Evolutionary conservation across 92 coral and sea anemone genomes (phyloP), one percentile per base, ranked within the genome.

Genomic region (Anthopleura xanthogrammica): DNA sequence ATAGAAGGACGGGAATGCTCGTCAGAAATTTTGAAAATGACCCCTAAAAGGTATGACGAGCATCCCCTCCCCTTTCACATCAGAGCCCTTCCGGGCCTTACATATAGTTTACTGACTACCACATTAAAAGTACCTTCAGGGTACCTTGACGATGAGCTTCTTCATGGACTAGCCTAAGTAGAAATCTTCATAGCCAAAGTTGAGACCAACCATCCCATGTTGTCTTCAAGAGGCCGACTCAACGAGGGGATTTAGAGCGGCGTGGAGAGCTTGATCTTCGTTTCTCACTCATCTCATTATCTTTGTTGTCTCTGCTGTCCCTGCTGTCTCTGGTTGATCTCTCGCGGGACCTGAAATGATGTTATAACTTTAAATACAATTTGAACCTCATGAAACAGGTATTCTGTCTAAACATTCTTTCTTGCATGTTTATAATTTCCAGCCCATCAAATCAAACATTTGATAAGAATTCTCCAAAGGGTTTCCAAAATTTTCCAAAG

Each of bases 321-420:
- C 87, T 88, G 60, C 60, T 87, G 66, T 90, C 89, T 56, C 66
- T 60, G 46, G 20, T 56, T 7, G 86, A 72, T 50, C 89, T 86
- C 64, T 86, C 94, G 16, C 87, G 91, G 83, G 94, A 90, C 91
- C 94, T 90, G 91, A 79, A 71, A 77, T 16, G 56, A 36, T 42
- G 73, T 24, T 46, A 50, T 42, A 5, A 17, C 55, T 19, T 65
- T 80, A 80, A 65, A 80, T 80, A 57, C 2, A 41, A 19, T 79
- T 42, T 9, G 52, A 58, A 64, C 11, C 20, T 64, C 22, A 19
- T 20, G 36, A 64, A 10, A 11, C n/a, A 17, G 16, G 17, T 12
- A 14, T 58, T 58, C 22, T 76, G 20, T 76, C 12, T 50, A 77
- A 29, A 2, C 22, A 77, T 24, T 70, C 41, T 70, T 46, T 46